phyloP scores from a whole-genome alignment of 2,888 invertebrate species.

The Hipparchia sbordonii region DNA sequence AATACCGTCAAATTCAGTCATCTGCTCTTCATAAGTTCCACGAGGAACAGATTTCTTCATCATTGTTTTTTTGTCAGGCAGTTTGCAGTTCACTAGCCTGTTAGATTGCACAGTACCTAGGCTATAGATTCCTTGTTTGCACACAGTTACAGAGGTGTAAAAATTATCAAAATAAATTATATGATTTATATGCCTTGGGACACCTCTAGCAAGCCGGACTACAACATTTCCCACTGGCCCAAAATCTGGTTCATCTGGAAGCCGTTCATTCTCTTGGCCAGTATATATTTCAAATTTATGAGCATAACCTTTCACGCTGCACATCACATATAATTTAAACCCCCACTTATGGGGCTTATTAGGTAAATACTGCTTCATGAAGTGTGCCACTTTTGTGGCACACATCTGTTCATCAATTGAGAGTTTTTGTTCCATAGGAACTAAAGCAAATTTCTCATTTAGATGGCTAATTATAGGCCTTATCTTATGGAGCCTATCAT shows the following conservation, averaged over 20 bases:
- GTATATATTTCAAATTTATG: conserved; percentile 3
- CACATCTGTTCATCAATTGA: conserved; percentile 45
- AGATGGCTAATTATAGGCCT: conserved; percentile 47
- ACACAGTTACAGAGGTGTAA: conserved; percentile 40
- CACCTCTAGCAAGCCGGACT: conserved; percentile 45
- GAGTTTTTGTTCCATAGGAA: conserved; percentile 42
- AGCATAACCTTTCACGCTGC: conserved; percentile 19
- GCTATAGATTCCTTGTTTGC: conserved; percentile 28
- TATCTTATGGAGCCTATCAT: conserved; percentile 49
- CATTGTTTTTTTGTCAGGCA: conserved; percentile 47
- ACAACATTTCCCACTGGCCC: conserved; percentile 43
- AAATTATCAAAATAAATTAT: conserved; percentile 48
- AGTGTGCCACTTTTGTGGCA: conserved; percentile 42
- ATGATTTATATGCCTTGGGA: conserved; percentile 48
- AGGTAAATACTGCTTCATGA: conserved; percentile 42
- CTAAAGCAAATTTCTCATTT: conserved; percentile 40
- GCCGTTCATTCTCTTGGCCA: not conserved
- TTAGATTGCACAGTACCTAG: conserved; percentile 42
- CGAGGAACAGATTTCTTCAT: conserved; percentile 48
- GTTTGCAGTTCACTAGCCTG: conserved; percentile 48
- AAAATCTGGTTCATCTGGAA: conserved; percentile 16
- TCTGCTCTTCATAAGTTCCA: conserved; percentile 47
- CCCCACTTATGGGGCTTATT: conserved; percentile 44
- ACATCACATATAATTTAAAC: conserved; percentile 44
- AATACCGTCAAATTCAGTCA: conserved; percentile 47